phyloP scores from a whole-genome alignment of 2,888 invertebrate species.

The Laspeyria flexula region DNA sequence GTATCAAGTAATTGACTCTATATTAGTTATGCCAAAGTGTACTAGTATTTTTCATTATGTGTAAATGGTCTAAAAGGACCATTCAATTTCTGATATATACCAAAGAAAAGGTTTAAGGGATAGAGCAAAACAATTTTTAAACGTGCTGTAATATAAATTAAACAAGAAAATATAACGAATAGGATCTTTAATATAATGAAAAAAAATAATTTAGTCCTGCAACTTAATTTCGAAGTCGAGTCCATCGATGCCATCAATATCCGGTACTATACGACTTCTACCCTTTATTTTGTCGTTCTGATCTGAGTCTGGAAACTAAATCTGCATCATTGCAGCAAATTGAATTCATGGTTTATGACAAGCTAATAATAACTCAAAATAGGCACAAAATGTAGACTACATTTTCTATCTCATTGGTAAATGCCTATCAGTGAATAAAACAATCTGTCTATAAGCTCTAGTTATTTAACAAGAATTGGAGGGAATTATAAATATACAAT shows the following conservation, averaged over 20 bases:
- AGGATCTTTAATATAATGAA: background rate
- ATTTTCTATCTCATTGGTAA: no score
- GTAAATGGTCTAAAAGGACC: background rate
- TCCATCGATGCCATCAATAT: slow-evolving; percentile 6
- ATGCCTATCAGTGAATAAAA: no score
- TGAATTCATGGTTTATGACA: no score
- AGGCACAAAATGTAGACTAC: no score
- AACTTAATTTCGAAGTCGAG: slow-evolving; percentile 5
- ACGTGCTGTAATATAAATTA: background rate
- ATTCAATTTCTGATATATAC: background rate
- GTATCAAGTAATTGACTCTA: slow-evolving; percentile 1
- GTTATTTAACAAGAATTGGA: no score
- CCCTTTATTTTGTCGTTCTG: slow-evolving; percentile 6
- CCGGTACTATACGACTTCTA: background rate
- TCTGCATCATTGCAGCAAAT: no score
- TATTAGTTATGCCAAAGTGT: slow-evolving; percentile 9
- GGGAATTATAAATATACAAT: no score
- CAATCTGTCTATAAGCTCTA: no score
- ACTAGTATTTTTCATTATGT: slow-evolving; percentile 4
- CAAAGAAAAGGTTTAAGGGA: slow-evolving; percentile 1
- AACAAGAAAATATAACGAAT: background rate
- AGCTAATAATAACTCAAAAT: no score
- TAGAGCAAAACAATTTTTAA: slow-evolving; percentile 1
- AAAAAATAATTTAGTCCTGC: background rate
- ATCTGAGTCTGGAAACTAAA: no score